A percentile compares a stretch with the other conserved stretches of the same genome.
phyloP scores from a whole-genome alignment of 2,797 vertebrate genomes.

The Anguilla pacifica region DNA sequence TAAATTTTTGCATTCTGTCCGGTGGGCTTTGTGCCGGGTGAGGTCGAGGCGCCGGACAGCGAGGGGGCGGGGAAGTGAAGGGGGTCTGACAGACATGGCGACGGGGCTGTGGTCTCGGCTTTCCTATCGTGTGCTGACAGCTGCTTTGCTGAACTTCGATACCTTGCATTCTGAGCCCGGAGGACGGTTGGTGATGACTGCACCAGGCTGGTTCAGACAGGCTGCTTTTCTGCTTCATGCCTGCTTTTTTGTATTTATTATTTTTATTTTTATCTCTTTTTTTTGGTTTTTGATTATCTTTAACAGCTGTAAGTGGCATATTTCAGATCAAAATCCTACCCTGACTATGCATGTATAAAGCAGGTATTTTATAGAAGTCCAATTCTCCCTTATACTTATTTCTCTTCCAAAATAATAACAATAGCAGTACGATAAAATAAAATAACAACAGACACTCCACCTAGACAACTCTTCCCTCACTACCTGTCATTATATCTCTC shows the following conservation, averaged over 20 bases:
- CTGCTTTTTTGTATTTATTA: neutral
- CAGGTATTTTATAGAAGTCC: neutral
- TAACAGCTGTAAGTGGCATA: neutral
- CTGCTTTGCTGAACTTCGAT: slow-evolving; percentile 15
- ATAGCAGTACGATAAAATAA: neutral
- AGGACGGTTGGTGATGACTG: neutral
- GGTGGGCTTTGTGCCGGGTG: neutral
- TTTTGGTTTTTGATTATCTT: neutral
- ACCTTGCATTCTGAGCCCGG: neutral
- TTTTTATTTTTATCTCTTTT: neutral
- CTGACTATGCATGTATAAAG: neutral
- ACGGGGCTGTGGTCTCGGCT: neutral
- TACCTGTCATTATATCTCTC: neutral
- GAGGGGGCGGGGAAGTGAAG: neutral
- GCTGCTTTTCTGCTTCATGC: neutral
- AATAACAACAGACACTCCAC: neutral
- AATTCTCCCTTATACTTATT: neutral
- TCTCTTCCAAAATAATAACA: neutral
- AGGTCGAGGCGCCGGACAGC: neutral
- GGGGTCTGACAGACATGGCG: neutral
- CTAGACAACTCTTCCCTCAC: neutral
- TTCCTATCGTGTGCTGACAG: slow-evolving; percentile 2
- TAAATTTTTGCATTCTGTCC: neutral
- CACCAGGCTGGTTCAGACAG: neutral
- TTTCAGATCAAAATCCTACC: neutral